phyloP scores from a whole-genome alignment of 2,797 vertebrate species.

The Ibycter americanus region DNA sequence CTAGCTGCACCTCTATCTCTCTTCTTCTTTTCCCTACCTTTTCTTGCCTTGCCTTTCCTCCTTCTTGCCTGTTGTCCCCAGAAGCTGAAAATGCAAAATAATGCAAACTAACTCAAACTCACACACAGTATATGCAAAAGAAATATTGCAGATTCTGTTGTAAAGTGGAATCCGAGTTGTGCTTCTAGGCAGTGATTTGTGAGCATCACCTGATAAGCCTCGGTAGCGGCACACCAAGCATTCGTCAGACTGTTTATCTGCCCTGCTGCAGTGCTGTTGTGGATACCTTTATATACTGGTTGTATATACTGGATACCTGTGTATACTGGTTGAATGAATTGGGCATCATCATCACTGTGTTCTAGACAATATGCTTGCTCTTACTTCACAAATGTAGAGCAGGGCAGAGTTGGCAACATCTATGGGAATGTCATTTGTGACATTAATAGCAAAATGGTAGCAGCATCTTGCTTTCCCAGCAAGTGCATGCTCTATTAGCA shows the following conservation, averaged over 20 bases:
- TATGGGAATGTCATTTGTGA: background rate
- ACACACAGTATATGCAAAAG: rapidly evolving
- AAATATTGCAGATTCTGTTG: background rate
- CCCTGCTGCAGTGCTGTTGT: background rate
- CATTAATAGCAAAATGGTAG: background rate
- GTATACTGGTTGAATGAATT: background rate
- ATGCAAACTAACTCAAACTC: background rate
- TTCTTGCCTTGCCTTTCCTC: background rate
- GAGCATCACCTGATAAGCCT: background rate
- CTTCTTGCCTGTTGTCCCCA: background rate
- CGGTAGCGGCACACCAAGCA: background rate
- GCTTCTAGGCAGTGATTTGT: background rate
- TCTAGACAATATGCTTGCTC: background rate
- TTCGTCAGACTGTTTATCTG: background rate
- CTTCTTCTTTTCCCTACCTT: background rate
- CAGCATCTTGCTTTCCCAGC: background rate
- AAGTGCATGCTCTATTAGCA: background rate
- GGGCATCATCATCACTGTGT: background rate
- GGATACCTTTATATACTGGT: background rate
- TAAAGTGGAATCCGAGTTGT: background rate
- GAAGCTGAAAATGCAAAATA: background rate
- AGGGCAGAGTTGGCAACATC: background rate
- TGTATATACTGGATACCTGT: background rate
- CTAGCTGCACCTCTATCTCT: rapidly evolving
- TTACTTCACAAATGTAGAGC: background rate